Percentiles rank a stretch among this genome's conserved stretches.
phyloP scores from a whole-genome alignment of 2,888 invertebrate species.

The Empis livida region DNA sequence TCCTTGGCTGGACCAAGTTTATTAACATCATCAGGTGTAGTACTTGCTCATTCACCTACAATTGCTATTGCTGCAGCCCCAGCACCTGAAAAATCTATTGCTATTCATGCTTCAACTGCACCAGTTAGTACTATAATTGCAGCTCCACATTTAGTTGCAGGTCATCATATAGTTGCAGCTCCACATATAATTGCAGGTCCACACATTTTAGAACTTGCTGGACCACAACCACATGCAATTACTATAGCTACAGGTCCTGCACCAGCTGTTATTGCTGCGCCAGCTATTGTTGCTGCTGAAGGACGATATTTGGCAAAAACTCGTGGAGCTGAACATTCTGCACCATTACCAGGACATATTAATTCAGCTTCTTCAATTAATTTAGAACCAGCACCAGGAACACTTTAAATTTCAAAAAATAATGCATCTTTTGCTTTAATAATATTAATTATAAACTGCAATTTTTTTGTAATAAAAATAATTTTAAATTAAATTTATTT shows the following conservation, averaged over 20 bases:
- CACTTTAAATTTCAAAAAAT: no score
- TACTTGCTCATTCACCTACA: slow-evolving; percentile 17
- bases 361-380: slow-evolving; percentile 20
- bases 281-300: slow-evolving; percentile 17
- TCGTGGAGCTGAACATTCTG: neutral
- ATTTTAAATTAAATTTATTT: no score
- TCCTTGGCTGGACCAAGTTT: slow-evolving; percentile 9
- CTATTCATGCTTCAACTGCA: slow-evolving; percentile 11
- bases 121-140: slow-evolving; percentile 14
- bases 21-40: slow-evolving; percentile 14
- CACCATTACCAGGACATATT: neutral
- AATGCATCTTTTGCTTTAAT: no score
- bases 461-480: no score
- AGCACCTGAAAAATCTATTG: slow-evolving; percentile 6
- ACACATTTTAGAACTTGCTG: no score
- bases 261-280: slow-evolving; percentile 16
- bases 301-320: no score
- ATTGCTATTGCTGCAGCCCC: slow-evolving; percentile 18
- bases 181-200: slow-evolving; percentile 7
- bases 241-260: slow-evolving; percentile 12
- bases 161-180: no score
- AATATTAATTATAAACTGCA: no score
- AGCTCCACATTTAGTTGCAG: slow-evolving; percentile 13
- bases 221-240: slow-evolving; percentile 4
- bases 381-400: slow-evolving; percentile 1